A percentile compares a stretch with the other conserved stretches of the same genome.
phyloP scores from a whole-genome alignment of 2,797 vertebrate genomes.

The Scolopax bukidnonensis region DNA sequence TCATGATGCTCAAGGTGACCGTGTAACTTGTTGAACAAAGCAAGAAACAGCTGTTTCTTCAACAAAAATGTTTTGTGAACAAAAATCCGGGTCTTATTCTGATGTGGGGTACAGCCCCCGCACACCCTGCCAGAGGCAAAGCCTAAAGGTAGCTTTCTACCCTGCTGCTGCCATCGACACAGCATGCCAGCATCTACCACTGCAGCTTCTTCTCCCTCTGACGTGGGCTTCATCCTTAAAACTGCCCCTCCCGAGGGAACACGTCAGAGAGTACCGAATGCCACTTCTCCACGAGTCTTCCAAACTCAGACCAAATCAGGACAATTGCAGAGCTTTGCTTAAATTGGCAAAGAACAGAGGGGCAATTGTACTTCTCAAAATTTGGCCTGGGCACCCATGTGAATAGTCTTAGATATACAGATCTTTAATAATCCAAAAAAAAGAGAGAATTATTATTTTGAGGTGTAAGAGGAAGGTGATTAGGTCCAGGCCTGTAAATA shows the following conservation, averaged over 20 bases:
- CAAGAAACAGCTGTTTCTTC: neutral
- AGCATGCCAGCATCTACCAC: neutral
- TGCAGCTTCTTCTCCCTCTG: neutral
- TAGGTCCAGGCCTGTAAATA: conserved; percentile 62
- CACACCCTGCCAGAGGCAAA: neutral
- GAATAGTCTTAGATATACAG: conserved; percentile 6
- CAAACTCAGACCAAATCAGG: neutral
- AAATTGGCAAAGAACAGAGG: conserved; percentile 15
- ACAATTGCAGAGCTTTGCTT: conserved; percentile 1
- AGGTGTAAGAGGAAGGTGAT: conserved; percentile 65
- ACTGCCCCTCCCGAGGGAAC: neutral
- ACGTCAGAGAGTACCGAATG: neutral
- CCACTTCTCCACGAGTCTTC: neutral
- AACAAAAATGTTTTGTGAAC: neutral
- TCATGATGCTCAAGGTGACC: neutral
- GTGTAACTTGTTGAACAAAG: neutral
- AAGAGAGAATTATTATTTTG: conserved; percentile 56
- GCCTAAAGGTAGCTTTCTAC: neutral
- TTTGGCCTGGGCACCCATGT: neutral
- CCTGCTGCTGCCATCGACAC: neutral
- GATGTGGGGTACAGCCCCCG: neutral
- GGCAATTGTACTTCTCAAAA: conserved; percentile 27
- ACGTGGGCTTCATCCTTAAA: neutral
- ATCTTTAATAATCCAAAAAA: conserved; percentile 40
- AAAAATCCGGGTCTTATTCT: neutral